phyloP scores from a whole-genome alignment of 1,140 invertebrate species.

The Liolophura sinensis region DNA sequence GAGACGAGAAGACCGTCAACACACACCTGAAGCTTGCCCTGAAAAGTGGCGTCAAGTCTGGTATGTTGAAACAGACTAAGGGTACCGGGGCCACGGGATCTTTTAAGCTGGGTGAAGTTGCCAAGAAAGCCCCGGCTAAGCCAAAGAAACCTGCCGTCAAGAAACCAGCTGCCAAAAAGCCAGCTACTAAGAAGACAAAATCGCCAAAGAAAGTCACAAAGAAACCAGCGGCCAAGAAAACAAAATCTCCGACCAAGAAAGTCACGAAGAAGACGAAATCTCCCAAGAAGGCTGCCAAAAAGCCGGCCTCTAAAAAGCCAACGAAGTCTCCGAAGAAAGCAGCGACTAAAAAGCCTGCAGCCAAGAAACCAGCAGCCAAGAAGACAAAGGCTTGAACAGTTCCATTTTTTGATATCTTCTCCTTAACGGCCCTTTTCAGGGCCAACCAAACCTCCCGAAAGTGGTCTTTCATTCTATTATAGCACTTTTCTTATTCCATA shows the following conservation, averaged over 20 bases:
- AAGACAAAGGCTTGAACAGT: background rate
- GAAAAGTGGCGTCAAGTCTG: background rate
- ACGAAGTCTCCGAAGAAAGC: background rate
- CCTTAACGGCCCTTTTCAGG: too few species aligned
- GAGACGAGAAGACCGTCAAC: background rate
- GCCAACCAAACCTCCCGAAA: too few species aligned
- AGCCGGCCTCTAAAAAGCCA: background rate
- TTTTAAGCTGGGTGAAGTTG: constrained; percentile 19
- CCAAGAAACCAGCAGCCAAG: background rate
- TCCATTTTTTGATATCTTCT: too few species aligned
- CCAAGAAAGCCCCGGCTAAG: constrained; percentile 6
- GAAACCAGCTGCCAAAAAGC: constrained; percentile 5
- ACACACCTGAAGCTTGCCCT: background rate
- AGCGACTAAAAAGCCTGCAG: background rate
- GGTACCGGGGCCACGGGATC: constrained; percentile 32
- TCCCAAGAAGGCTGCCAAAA: constrained; percentile 1
- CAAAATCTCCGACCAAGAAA: background rate
- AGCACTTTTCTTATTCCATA: too few species aligned
- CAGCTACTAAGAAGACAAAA: background rate
- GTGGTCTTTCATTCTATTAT: too few species aligned
- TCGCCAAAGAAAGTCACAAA: constrained; percentile 2
- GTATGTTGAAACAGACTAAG: constrained; percentile 23
- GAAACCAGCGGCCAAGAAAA: background rate
- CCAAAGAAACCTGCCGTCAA: constrained; percentile 1
- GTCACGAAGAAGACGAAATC: background rate